A percentile compares a stretch with the other conserved stretches of the same genome.
Evolutionary conservation across 1,140 invertebrate species (phyloP).

Genomic region (Psilanteris sp.): DNA sequence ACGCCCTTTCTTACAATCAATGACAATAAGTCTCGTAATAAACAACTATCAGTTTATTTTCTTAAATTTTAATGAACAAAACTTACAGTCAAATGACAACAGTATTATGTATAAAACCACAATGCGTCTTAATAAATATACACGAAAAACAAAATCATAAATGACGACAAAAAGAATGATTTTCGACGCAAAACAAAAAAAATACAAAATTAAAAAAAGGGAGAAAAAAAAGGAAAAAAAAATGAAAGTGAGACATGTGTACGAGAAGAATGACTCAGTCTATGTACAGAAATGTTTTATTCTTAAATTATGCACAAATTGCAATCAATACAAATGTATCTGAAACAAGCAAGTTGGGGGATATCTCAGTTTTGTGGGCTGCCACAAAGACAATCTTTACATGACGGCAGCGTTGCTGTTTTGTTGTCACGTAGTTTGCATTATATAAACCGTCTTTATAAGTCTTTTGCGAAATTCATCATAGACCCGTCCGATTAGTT

Average conservation of each 20-base stretch:
- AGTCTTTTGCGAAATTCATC: slow-evolving; percentile 75
- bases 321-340: slow-evolving; percentile 82
- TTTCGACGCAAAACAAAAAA: not conserved
- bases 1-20: too few relatives aligned
- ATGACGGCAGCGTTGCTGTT: slow-evolving; percentile 76
- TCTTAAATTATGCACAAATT: slow-evolving; percentile 82
- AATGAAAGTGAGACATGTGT: slow-evolving; percentile 33
- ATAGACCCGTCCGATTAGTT: slow-evolving; percentile 80
- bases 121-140: slow-evolving; percentile 44
- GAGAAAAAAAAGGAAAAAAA: slow-evolving; percentile 27
- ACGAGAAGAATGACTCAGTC: slow-evolving; percentile 65
- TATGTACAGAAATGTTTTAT: slow-evolving; percentile 82
- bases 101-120: slow-evolving; percentile 35
- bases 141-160: slow-evolving; percentile 38
- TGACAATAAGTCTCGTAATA: slow-evolving; percentile 5
- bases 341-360: slow-evolving; percentile 81
- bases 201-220: slow-evolving; percentile 12
- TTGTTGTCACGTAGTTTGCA: slow-evolving; percentile 76
- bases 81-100: slow-evolving; percentile 50
- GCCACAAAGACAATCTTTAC: slow-evolving; percentile 77
- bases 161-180: slow-evolving; percentile 22
- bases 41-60: slow-evolving; percentile 27
- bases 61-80: slow-evolving; percentile 55
- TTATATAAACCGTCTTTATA: slow-evolving; percentile 71
- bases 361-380: slow-evolving; percentile 80